Evolutionary conservation across 2,797 vertebrate species (phyloP).

Genomic region (Poeciliopsis paucimaculata): DNA sequence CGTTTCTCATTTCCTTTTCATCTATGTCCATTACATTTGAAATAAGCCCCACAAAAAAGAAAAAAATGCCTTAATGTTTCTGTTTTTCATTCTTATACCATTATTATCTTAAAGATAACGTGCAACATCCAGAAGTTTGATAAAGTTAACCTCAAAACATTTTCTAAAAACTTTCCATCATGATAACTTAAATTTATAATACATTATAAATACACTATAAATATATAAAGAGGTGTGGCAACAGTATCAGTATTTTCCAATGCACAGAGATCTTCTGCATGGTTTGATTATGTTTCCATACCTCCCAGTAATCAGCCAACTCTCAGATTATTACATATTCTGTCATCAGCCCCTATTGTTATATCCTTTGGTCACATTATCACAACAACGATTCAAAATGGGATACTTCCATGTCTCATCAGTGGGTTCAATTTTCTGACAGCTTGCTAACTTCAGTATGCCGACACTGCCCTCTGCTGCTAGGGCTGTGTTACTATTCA

Average conservation of each 20-base stretch:
- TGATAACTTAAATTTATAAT: constrained; percentile 7
- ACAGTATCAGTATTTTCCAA: neutral
- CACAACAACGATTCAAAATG: constrained; percentile 10
- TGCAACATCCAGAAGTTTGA: constrained; percentile 18
- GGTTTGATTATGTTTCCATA: neutral
- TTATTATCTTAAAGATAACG: constrained; percentile 14
- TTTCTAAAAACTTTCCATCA: neutral
- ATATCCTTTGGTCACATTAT: constrained; percentile 20
- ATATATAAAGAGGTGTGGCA: neutral
- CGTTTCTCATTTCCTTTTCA: too few relatives aligned
- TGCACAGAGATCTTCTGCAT: neutral
- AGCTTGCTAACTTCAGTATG: neutral
- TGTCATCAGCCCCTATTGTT: constrained; percentile 10
- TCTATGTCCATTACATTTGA: neutral
- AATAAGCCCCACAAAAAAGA: too few relatives aligned
- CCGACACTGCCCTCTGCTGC: constrained; percentile 62
- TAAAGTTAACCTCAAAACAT: constrained; percentile 28
- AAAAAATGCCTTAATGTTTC: neutral
- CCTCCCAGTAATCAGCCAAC: neutral
- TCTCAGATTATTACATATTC: constrained; percentile 8
- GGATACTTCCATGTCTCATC: neutral
- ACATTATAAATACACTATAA: too few relatives aligned
- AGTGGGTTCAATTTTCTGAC: neutral
- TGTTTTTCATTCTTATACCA: constrained; percentile 15
- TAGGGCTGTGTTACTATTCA: neutral